These are phyloP conservation scores for Aphyosemion australe DNA, from an alignment of 2,113 vertebrate genomes.

Conservation along the genomic window DNA sequence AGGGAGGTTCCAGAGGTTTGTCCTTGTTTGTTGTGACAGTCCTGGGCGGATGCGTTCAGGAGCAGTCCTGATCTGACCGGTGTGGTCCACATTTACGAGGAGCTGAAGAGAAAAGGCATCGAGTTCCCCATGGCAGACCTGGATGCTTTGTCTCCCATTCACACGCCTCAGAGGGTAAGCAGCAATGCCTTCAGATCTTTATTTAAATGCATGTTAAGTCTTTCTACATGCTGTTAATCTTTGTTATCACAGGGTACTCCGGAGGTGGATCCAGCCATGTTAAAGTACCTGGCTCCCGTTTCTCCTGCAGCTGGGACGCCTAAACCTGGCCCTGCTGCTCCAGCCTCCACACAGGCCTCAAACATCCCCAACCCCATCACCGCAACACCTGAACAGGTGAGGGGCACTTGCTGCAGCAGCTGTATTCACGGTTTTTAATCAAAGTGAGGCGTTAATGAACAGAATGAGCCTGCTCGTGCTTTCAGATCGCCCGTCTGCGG, in stretches of 20 bases:
- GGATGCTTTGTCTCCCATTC: constrained; percentile 95
- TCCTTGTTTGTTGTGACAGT: constrained; percentile 72
- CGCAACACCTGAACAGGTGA: constrained; percentile 94
- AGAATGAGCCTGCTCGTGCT: constrained; percentile 12
- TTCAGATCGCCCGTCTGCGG: constrained; percentile 90
- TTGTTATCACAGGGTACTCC: constrained; percentile 90
- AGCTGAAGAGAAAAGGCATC: constrained; percentile 95
- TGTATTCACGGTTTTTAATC: too few species aligned
- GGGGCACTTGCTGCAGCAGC: not conserved
- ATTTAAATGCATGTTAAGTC: not conserved
- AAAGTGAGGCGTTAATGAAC: too few species aligned
- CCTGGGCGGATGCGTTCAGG: constrained; percentile 98
- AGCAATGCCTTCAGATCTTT: not conserved
- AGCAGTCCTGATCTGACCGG: constrained; percentile 97
- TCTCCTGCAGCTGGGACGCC: constrained; percentile 32
- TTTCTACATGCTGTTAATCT: not conserved
- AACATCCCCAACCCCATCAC: constrained; percentile 85
- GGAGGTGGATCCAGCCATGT: constrained; percentile 91
- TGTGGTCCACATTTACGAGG: constrained; percentile 98
- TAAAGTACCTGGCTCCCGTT: constrained; percentile 83
- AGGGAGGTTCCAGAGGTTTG: constrained; percentile 2
- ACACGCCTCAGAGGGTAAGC: constrained; percentile 93
- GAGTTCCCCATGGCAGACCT: constrained; percentile 98
- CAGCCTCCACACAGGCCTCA: constrained; percentile 27
- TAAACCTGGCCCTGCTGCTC: constrained; percentile 35